Evolutionary conservation across 2,113 vertebrate species (phyloP).

Genomic region (Xyliphius kryptos): DNA sequence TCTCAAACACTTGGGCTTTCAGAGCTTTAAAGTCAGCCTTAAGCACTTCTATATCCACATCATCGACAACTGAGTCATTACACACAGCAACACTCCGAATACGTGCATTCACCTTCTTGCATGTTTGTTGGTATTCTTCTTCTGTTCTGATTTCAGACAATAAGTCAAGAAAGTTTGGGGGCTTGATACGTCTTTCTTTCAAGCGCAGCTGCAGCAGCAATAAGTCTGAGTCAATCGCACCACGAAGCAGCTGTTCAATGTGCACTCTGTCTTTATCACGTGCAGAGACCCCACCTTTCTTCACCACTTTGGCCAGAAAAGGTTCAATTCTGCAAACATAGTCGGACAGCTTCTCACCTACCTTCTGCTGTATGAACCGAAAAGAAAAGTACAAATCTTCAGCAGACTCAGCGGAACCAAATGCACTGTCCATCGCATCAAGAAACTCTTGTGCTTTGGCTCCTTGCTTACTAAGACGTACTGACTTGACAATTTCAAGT

Average conservation of each 20-base stretch:
- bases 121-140: not conserved
- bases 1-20: too few species aligned
- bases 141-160: not conserved
- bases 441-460: conserved; percentile 18
- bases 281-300: not conserved
- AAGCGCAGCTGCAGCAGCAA: not conserved
- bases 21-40: too few species aligned
- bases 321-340: not conserved
- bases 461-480: conserved; percentile 13
- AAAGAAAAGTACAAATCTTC: conserved; percentile 37
- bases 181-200: not conserved
- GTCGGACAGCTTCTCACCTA: not conserved
- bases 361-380: not conserved
- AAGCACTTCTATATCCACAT: too few species aligned
- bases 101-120: not conserved
- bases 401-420: conserved; percentile 27
- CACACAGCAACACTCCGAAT: too few species aligned
- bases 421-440: conserved; percentile 22
- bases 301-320: not conserved
- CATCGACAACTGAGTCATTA: too few species aligned
- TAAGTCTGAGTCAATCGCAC: not conserved
- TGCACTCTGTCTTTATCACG: not conserved
- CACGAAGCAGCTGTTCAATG: not conserved
- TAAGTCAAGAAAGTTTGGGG: not conserved
- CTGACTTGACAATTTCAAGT: conserved; percentile 31